Base-by-base conservation (phyloP, 2,797 vertebrate species). In the Acrossocheilus fasciatus region DNA sequence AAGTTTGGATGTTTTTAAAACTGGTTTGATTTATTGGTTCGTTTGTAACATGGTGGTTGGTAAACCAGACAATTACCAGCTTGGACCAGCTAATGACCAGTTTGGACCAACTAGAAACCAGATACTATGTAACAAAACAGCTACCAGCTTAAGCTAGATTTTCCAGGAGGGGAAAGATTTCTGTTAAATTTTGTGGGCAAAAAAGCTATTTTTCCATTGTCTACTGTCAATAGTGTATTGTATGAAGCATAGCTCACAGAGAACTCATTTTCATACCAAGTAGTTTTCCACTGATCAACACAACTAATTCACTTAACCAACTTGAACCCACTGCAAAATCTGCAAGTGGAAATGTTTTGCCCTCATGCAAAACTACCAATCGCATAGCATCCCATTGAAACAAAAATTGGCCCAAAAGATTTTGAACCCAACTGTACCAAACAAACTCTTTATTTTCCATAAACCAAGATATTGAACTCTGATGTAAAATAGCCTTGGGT, bases 1-100 rank as follows among this genome's bases (percentile, higher is more conserved):
- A 86, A 83, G 86, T 91, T 45, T 84, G 14, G 88, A 10, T 69
- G 6, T n/a, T 68, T 36, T 81, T 4, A 57, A 39, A 39, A 77
- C 14, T 77, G 11, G 50, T 77, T 77, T 50, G 11, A 77, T 77
- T 23, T 2, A 77, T 36, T 54, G 50, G 74, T 54, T 77, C 6
- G 4, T 30, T 79, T 43, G 57, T 45, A 45, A 64, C 4, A 59
- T 15, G 26, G 72, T 30, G 72, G 12, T 45, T 73, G 12, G 73
- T 52, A 10, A 59, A 59, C 6, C 2, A 78, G 10, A 20, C 54
- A 62, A 17, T 17, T 62, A 41, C 39, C 34, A 59, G 50, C 36
- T 57, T 78, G 36, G 20, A 78, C 54, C 12, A 79, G 20, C 76
- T 15, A 79, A 43, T 17, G 20, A 15, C 34, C 36, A 39, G 23